phyloP scores from a whole-genome alignment of 2,888 invertebrate genomes.

The Scaptodrosophila latifasciaeformis region DNA sequence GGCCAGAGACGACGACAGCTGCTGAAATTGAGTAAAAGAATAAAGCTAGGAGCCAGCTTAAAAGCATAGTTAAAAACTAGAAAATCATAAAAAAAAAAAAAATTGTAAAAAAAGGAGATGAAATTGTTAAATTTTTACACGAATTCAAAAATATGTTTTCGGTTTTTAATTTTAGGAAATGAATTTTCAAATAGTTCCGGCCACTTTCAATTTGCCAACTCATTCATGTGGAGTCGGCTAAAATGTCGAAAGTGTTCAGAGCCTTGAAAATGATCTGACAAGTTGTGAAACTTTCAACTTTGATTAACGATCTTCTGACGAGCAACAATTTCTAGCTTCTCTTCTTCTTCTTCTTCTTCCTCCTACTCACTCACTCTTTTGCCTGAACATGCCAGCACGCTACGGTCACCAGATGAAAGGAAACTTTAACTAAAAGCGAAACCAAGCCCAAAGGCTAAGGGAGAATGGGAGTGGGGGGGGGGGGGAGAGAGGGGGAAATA shows the following conservation, averaged over 20 bases:
- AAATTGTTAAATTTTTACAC: constrained; percentile 46
- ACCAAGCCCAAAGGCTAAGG: constrained; percentile 3
- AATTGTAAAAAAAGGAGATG: not conserved
- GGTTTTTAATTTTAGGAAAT: too few relatives aligned
- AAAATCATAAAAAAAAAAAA: not conserved
- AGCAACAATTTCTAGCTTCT: constrained; percentile 17
- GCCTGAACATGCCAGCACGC: not conserved
- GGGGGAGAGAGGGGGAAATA: not conserved
- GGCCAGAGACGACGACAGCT: not conserved
- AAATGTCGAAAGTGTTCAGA: constrained; percentile 38
- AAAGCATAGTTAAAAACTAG: too few relatives aligned
- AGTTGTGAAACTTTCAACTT: not conserved
- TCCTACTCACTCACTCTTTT: too few relatives aligned
- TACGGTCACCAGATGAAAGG: not conserved
- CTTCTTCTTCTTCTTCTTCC: too few relatives aligned
- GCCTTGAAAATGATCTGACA: not conserved
- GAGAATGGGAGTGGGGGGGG: constrained; percentile 1
- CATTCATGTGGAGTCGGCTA: constrained; percentile 27
- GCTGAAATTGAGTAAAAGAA: not conserved
- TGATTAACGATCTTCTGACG: constrained; percentile 45
- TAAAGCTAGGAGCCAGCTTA: too few relatives aligned
- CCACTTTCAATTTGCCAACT: constrained; percentile 11
- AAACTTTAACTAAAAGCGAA: not conserved
- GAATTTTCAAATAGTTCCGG: not conserved
- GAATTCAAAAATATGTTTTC: too few relatives aligned